A percentile compares a stretch with the other conserved stretches of the same genome.
These are phyloP conservation scores for Tympanoctomys barrerae DNA, from an alignment of 2,797 vertebrate species.

Conservation along the genomic window DNA sequence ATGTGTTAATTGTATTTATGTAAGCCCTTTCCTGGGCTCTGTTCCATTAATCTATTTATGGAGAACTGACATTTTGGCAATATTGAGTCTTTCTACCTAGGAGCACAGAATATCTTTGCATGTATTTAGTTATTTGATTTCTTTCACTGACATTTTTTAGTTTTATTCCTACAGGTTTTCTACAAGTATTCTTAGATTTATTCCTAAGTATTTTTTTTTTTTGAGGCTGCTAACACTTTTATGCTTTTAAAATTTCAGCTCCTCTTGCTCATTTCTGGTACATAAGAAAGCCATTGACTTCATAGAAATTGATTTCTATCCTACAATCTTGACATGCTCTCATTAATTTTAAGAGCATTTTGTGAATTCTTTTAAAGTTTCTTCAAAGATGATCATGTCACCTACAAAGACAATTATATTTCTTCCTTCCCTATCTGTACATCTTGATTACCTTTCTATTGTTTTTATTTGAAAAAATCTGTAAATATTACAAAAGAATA, in stretches of 20 bases:
- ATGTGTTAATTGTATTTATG: neutral
- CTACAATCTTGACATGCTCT: neutral
- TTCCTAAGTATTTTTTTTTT: neutral
- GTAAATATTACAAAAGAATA: too few species aligned
- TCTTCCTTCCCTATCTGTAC: neutral
- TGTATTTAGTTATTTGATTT: neutral
- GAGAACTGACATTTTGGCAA: neutral
- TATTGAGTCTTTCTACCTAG: neutral
- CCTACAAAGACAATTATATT: neutral
- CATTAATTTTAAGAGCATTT: neutral
- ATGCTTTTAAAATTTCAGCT: neutral
- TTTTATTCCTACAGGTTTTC: neutral
- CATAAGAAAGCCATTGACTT: neutral
- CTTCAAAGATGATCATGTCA: neutral
- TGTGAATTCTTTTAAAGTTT: neutral
- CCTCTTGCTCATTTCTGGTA: neutral
- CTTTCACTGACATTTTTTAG: neutral
- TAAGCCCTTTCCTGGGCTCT: neutral
- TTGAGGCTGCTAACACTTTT: neutral
- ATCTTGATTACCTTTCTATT: too few species aligned
- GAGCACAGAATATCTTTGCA: neutral
- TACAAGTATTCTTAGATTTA: neutral
- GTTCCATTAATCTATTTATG: neutral
- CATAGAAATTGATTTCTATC: neutral
- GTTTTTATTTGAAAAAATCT: too few species aligned